Evolutionary conservation across 2,888 invertebrate genomes (phyloP), one percentile per base, ranked within the genome.

Genomic region (Eristalis arbustorum): DNA sequence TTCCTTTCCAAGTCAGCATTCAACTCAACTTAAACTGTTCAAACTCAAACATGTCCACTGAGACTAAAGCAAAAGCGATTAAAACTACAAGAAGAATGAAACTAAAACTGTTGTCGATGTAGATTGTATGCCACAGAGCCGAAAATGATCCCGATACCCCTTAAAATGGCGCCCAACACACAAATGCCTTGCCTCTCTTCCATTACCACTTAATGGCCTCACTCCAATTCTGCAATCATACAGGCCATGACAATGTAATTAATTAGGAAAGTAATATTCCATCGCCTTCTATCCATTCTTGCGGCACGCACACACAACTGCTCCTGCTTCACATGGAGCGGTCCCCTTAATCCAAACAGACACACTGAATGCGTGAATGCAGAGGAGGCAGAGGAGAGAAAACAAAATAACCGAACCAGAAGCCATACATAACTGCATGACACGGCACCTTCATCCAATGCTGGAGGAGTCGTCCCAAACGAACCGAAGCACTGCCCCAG

Each of bases 391-490:
- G 8, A 18, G n/a, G 59, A 69, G 61, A 63, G 63, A 42, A 67
- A 59, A 59, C 61, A 23, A 56, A 76, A 68, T 49, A 49, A 49
- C 49, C 42, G 49, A 68, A 62, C 68, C 31, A 49, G 62, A 76
- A 25, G 37, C 49, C 76, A 75, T 66, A 71, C 34, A 67, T 28
- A 37, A 59, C 64, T 63, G 31, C 75, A 76, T 75, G 72, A 84
- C 59, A 67, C 63, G 76, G 80, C 84, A 84, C 84, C 84, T 84
- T 80, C 76, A 28, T 78, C 28, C 59, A 5, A 2, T 68, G 62
- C 68, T 73, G 42, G 71, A 67, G 57, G 64, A 80, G 61, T 34
- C 57, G 61, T 78, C 23, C 69, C 76, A 63, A 72, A 72, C 76
- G 71, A 68, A 8, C 76, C 71, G 62, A 74, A 67, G 62, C 62